Percentiles rank a stretch among this genome's conserved stretches.
phyloP scores from a whole-genome alignment of 2,797 vertebrate species.

The Pseudomugil tenellus region DNA sequence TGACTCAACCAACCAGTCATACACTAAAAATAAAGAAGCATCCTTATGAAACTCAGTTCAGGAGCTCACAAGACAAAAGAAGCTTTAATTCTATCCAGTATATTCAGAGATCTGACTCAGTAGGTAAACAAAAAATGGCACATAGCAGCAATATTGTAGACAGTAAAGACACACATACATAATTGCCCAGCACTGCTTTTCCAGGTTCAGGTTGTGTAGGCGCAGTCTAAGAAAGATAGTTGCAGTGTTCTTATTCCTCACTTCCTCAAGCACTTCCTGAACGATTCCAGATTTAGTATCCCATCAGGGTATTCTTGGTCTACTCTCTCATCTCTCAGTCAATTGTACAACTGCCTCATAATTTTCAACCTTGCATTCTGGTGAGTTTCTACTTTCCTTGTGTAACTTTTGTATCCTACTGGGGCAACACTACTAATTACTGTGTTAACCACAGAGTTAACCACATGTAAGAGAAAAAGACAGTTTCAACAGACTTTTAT shows the following conservation, averaged over 20 bases:
- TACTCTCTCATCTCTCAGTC: background rate
- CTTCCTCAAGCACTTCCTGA: background rate
- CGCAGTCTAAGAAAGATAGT: background rate
- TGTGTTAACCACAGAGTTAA: too few relatives aligned
- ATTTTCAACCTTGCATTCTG: background rate
- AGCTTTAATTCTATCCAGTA: background rate
- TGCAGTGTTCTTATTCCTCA: too few relatives aligned
- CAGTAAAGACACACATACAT: background rate
- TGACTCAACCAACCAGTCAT: constrained; percentile 27
- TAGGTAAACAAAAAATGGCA: background rate
- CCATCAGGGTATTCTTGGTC: background rate
- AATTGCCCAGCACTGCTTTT: background rate
- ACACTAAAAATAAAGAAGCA: constrained; percentile 24
- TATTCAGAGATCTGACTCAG: background rate
- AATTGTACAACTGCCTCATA: too few relatives aligned
- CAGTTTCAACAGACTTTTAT: too few relatives aligned
- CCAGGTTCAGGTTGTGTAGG: background rate
- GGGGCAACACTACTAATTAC: background rate
- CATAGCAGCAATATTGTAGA: background rate
- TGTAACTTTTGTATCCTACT: background rate
- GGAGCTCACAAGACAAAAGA: constrained; percentile 15
- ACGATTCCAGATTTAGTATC: background rate
- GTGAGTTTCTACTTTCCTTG: background rate
- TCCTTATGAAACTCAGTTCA: constrained; percentile 24
- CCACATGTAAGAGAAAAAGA: too few relatives aligned